phyloP scores from a whole-genome alignment of 1,140 invertebrate genomes.

The Drosophila orosa region DNA sequence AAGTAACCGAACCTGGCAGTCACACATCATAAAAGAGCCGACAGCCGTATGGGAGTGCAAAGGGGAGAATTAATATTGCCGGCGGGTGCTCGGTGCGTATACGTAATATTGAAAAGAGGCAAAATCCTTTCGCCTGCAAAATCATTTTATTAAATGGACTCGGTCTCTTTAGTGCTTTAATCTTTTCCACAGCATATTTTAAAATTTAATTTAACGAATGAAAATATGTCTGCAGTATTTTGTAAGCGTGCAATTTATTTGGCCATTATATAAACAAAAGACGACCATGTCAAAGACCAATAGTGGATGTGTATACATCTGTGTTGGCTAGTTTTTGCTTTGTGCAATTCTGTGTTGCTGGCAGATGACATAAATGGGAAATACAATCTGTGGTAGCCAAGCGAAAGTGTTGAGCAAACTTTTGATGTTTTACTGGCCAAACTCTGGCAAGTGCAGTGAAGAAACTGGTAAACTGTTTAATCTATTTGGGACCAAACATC shows the following conservation, averaged over 20 bases:
- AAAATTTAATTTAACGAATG: constrained; percentile 20
- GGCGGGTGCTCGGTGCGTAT: constrained; percentile 61
- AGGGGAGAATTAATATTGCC: constrained; percentile 61
- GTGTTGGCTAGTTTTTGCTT: not conserved
- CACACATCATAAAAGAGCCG: constrained; percentile 67
- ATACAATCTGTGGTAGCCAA: constrained; percentile 15
- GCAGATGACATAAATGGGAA: constrained; percentile 28
- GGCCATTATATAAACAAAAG: constrained; percentile 9
- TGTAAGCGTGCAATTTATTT: constrained; percentile 23
- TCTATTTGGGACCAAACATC: constrained; percentile 3
- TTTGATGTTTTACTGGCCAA: constrained; percentile 29
- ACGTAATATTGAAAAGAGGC: constrained; percentile 54
- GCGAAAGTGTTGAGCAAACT: constrained; percentile 41
- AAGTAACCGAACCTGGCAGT: constrained; percentile 32
- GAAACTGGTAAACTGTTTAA: constrained; percentile 22
- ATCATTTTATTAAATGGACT: constrained; percentile 60
- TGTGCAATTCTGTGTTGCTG: not conserved
- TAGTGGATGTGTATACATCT: not conserved
- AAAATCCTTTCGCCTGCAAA: constrained; percentile 41
- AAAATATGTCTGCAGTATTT: not conserved
- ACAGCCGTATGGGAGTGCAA: not conserved
- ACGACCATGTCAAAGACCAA: not conserved
- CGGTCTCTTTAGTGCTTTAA: constrained; percentile 24
- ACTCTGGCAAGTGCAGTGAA: not conserved
- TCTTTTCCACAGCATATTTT: constrained; percentile 20